Evolutionary conservation across 2,113 vertebrate genomes (phyloP).

Genomic region (Oryctolagus cuniculus): DNA sequence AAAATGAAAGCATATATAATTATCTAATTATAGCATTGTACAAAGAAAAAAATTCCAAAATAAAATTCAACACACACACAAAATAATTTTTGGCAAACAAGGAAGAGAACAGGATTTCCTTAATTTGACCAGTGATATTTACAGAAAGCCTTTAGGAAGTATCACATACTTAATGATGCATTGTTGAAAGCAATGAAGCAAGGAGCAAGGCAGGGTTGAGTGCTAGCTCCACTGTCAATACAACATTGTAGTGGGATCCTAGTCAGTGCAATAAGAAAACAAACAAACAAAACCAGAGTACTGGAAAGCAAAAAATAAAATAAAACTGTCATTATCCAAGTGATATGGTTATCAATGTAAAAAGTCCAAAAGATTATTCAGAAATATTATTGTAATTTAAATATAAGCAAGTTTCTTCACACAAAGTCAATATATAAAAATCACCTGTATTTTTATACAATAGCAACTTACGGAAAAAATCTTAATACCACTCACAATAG

Average conservation of each 20-base stretch:
- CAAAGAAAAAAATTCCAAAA: neutral
- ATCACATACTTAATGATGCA: neutral
- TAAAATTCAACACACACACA: neutral
- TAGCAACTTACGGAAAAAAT: neutral
- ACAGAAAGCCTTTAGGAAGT: neutral
- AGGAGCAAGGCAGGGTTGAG: neutral
- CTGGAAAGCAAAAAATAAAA: neutral
- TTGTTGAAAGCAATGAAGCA: neutral
- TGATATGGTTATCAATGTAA: neutral
- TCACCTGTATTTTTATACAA: neutral
- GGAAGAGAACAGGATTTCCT: neutral
- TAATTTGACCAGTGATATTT: neutral
- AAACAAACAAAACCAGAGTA: neutral
- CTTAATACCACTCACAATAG: slow-evolving; percentile 1
- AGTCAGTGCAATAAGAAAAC: no score
- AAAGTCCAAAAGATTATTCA: slow-evolving; percentile 12
- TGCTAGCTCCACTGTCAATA: neutral
- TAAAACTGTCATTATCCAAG: neutral
- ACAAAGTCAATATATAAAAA: neutral
- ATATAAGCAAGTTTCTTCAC: neutral
- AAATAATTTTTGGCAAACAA: neutral
- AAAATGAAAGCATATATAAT: neutral
- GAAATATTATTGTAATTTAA: slow-evolving; percentile 5
- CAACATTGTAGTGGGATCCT: neutral
- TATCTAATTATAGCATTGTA: neutral